Conservation (phyloP, 2,888 invertebrate species). For the Apamea anceps region DNA sequence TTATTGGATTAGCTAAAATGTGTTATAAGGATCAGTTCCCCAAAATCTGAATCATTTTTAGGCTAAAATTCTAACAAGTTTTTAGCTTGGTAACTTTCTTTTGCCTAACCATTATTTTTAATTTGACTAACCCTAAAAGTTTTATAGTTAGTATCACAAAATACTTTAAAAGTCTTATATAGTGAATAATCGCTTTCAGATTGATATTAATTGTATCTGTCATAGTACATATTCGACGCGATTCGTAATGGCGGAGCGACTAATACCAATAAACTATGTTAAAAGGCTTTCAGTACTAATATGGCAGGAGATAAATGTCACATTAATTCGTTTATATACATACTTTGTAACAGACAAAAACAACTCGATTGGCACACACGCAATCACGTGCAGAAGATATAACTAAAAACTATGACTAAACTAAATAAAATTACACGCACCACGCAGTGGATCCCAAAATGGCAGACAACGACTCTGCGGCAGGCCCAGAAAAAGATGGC, state of each 20-base stretch:
- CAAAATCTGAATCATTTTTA: neutral
- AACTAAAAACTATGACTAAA: neutral
- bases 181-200: slow-evolving; percentile 6
- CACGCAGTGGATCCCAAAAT: too few species aligned
- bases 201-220: slow-evolving; percentile 14
- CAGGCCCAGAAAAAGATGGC: too few species aligned
- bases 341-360: neutral
- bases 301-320: slow-evolving; percentile 3
- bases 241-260: slow-evolving; percentile 14
- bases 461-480: too few species aligned
- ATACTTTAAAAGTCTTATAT: slow-evolving; percentile 3
- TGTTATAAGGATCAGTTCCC: neutral
- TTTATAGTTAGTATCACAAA: slow-evolving; percentile 2
- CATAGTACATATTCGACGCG: neutral
- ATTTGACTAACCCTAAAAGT: neutral
- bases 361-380: neutral
- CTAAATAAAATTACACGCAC: too few species aligned
- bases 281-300: slow-evolving; percentile 36
- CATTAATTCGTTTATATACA: slow-evolving; percentile 8
- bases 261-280: slow-evolving; percentile 44
- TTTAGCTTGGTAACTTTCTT: neutral
- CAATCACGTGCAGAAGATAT: neutral
- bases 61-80: neutral
- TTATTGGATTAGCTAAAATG: slow-evolving; percentile 1
- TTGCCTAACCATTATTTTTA: neutral